Conservation (phyloP, 2,113 vertebrate genomes). For the Zapornia atra region DNA sequence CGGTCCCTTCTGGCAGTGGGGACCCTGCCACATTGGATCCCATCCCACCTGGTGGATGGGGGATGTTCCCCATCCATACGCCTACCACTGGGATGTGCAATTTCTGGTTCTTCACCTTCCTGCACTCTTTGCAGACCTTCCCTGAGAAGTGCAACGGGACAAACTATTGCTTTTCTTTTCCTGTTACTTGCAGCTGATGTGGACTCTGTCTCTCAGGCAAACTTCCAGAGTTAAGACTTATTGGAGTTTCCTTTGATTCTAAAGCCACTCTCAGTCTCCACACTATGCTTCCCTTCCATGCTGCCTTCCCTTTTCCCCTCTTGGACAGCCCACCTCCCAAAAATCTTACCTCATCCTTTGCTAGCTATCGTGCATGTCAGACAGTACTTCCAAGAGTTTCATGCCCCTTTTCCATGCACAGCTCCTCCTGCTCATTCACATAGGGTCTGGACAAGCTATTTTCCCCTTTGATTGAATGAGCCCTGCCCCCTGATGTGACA, state of each 20-base stretch:
- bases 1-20: not conserved
- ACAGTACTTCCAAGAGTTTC: not conserved
- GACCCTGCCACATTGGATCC: not conserved
- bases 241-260: not conserved
- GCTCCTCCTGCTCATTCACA: not conserved
- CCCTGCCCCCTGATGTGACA: not conserved
- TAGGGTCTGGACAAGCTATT: not conserved
- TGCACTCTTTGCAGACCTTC: not conserved
- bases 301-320: not conserved
- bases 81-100: not conserved
- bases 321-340: not conserved
- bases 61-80: not conserved
- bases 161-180: slow-evolving; percentile 17
- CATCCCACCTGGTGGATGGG: not conserved
- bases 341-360: not conserved
- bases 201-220: slow-evolving; percentile 18
- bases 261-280: slow-evolving; percentile 12
- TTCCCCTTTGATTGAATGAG: not conserved
- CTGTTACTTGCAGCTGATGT: slow-evolving; percentile 9
- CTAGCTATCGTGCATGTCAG: not conserved
- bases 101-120: not conserved
- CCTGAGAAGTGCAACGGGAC: not conserved
- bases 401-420: not conserved
- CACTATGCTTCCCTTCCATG: not conserved
- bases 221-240: not conserved